Evolutionary conservation across 2,888 invertebrate genomes (phyloP).

Genomic region (Blastobasis lacticolella): DNA sequence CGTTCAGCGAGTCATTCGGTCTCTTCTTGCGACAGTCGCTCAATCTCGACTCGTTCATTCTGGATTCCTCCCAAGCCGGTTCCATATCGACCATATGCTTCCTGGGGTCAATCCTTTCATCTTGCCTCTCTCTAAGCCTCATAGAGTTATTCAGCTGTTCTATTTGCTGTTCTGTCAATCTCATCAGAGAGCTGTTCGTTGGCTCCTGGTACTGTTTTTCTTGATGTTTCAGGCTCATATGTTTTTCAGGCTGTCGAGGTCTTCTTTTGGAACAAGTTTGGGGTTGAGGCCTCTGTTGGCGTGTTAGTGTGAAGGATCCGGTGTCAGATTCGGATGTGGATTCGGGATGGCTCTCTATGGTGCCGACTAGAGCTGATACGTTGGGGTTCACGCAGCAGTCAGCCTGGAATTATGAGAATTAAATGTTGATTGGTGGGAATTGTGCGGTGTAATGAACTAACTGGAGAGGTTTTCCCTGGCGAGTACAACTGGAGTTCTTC

Average conservation of each 20-base stretch:
- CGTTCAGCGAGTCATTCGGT: slow-evolving; percentile 17
- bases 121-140: slow-evolving; percentile 16
- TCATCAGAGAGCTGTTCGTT: slow-evolving; percentile 23
- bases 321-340: slow-evolving; percentile 67
- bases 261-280: slow-evolving; percentile 59
- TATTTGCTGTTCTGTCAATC: slow-evolving; percentile 36
- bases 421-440: no score
- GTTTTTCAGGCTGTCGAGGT: slow-evolving; percentile 47
- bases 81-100: no score
- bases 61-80: slow-evolving; percentile 9
- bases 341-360: slow-evolving; percentile 66
- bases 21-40: slow-evolving; percentile 22
- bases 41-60: slow-evolving; percentile 23
- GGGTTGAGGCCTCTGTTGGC: slow-evolving; percentile 61
- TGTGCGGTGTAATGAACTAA: no score
- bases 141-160: slow-evolving; percentile 33
- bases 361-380: slow-evolving; percentile 62
- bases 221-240: slow-evolving; percentile 29
- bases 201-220: slow-evolving; percentile 43
- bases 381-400: slow-evolving; percentile 64
- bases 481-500: no score
- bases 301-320: slow-evolving; percentile 58
- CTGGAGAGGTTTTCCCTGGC: no score
- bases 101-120: slow-evolving; percentile 7
- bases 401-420: slow-evolving; percentile 36